Conservation (phyloP, 92 coral and sea anemone species). For the Porites rus region DNA sequence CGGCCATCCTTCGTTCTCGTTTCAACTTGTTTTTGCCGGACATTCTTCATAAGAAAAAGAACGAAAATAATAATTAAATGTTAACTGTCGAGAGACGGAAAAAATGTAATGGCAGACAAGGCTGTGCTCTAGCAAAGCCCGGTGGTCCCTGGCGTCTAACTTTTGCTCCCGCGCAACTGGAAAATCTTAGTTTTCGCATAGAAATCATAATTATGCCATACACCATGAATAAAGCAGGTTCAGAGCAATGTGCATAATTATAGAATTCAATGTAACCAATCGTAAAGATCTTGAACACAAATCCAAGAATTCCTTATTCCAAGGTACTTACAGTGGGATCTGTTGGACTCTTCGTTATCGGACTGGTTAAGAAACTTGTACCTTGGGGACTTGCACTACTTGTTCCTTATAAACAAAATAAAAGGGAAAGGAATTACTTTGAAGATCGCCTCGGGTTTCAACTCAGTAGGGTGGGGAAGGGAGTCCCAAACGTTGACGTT, state of each 20-base stretch:
- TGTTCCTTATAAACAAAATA: slow-evolving; percentile 6
- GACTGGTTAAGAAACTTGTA: slow-evolving; percentile 43
- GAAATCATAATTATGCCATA: too few relatives aligned
- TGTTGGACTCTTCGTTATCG: slow-evolving; percentile 28
- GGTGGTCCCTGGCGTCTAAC: too few relatives aligned
- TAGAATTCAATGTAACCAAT: too few relatives aligned
- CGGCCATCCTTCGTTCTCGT: slow-evolving; percentile 98
- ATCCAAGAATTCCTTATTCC: not conserved
- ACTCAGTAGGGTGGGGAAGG: too few relatives aligned
- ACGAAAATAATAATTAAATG: not conserved
- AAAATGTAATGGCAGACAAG: not conserved
- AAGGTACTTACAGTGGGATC: slow-evolving; percentile 30
- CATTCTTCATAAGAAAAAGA: slow-evolving; percentile 61
- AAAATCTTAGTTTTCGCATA: too few relatives aligned
- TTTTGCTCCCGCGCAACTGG: too few relatives aligned
- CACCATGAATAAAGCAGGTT: too few relatives aligned
- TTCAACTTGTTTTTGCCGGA: slow-evolving; percentile 86
- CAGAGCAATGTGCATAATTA: too few relatives aligned
- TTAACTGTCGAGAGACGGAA: not conserved
- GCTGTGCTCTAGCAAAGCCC: too few relatives aligned
- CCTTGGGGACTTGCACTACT: slow-evolving; percentile 26
- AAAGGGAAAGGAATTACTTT: not conserved
- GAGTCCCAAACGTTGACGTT: too few relatives aligned
- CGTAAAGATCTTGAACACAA: not conserved
- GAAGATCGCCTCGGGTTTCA: too few relatives aligned